These are phyloP conservation scores for Urosaurus nigricauda DNA, from an alignment of 2,797 vertebrate genomes.

Conservation along the genomic window DNA sequence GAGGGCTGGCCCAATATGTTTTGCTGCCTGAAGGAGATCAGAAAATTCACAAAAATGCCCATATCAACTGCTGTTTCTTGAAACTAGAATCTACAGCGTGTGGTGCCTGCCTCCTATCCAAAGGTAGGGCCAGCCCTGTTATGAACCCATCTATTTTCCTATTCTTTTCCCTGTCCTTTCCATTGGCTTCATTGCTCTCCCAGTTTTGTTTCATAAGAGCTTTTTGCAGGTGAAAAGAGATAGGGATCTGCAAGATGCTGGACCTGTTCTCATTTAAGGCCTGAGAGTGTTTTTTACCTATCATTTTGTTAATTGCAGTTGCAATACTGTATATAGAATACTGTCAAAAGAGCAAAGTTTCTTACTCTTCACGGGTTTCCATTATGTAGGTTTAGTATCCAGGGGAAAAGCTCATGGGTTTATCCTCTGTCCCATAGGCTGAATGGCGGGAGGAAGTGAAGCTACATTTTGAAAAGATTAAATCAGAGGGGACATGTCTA, in stretches of 20 bases:
- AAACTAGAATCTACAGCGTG: not conserved
- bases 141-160: not conserved
- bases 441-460: constrained; percentile 96
- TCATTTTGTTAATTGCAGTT: not conserved
- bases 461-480: constrained; percentile 97
- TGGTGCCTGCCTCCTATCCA: not conserved
- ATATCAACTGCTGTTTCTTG: not conserved
- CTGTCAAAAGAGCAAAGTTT: not conserved
- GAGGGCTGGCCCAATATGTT: not conserved
- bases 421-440: constrained; percentile 77
- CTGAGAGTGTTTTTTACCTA: not conserved
- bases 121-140: not conserved
- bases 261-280: not conserved
- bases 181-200: not conserved
- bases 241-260: not conserved
- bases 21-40: not conserved
- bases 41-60: not conserved
- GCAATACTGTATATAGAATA: not conserved
- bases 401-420: not conserved
- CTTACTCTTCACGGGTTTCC: not conserved
- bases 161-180: not conserved
- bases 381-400: not conserved
- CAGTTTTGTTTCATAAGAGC: too few species aligned
- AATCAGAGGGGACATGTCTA: constrained; percentile 95
- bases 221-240: not conserved